Conservation (phyloP, 2,888 invertebrate species). For the Brenthis daphne region DNA sequence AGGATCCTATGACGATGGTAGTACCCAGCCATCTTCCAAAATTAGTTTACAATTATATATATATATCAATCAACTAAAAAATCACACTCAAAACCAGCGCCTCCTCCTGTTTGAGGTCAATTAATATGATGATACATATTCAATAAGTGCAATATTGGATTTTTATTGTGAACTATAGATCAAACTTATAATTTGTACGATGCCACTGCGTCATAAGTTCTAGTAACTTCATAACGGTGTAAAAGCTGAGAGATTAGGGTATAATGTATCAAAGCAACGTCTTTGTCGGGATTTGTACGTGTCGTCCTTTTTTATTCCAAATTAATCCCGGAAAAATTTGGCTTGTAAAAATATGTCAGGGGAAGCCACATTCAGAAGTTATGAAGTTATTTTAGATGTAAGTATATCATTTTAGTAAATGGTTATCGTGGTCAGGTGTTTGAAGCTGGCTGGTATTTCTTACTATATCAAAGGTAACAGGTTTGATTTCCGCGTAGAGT, state of each 20-base stretch:
- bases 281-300: constrained; percentile 4
- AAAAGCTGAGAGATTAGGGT: constrained; percentile 2
- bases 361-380: neutral
- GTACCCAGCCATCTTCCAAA: too few species aligned
- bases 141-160: too few species aligned
- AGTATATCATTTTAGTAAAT: neutral
- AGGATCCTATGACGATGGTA: too few species aligned
- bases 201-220: neutral
- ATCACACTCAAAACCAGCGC: too few species aligned
- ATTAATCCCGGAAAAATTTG: constrained; percentile 8
- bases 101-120: too few species aligned
- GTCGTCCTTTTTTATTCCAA: constrained; percentile 6
- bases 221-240: neutral
- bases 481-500: too few species aligned
- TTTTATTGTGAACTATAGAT: neutral
- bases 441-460: too few species aligned
- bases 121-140: too few species aligned
- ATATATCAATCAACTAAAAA: too few species aligned
- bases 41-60: too few species aligned
- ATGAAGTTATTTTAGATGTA: neutral
- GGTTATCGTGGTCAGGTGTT: neutral
- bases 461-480: too few species aligned
- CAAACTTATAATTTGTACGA: neutral
- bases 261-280: constrained; percentile 6
- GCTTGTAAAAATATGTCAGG: neutral